Evolutionary conservation across 2,797 vertebrate species (phyloP), one percentile per base, ranked within the genome.

Genomic region (Rhynchonycteris naso): DNA sequence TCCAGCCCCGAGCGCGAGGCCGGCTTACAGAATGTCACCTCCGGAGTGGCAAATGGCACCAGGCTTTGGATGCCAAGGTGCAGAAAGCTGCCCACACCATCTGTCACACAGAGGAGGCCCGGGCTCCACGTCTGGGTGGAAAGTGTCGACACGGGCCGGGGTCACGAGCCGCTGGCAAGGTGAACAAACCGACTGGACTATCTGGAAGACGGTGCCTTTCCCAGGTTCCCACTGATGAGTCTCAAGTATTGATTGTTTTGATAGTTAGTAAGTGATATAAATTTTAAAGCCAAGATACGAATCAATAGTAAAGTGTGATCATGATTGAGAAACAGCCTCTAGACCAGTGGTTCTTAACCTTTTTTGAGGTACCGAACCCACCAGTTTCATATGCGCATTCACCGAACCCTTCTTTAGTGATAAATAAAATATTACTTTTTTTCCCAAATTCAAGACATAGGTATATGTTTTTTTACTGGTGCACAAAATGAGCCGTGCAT

Each of bases 41-140:
- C 43, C 66, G 89, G 89, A 95, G 93, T 83, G 93, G 80, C 65
- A 93, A 92, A 78, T 69, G 50, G 91, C 63, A 16, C 58, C 8
- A 65, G 22, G 24, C 76, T 88, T 28, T 61, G 18, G 68, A 38
- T 14, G 14, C 35, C 10, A 28, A 47, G 19, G 69, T 47, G 83
- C 47, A n/a, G 88, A 95, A 86, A 68, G 61, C 43, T 15, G 82
- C 66, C 38, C 33, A 43, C 30, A 79, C 50, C 30, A 79, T 71
- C 82, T 54, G 7, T 30, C 4, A 43, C 19, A 30, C 43, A 12
- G 50, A 30, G 3, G 21, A 2, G 4, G 6, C 52, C 13, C 13
- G 1, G 24, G 75, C 12, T 56, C 12, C 1, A 0, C 30, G 4
- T 56, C 15, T 14, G 52, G 75, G 50, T 19, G 6, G 7, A 54